A percentile compares a stretch with the other conserved stretches of the same genome.
phyloP scores from a whole-genome alignment of 2,888 invertebrate genomes.

The Iphiclides podalirius region DNA sequence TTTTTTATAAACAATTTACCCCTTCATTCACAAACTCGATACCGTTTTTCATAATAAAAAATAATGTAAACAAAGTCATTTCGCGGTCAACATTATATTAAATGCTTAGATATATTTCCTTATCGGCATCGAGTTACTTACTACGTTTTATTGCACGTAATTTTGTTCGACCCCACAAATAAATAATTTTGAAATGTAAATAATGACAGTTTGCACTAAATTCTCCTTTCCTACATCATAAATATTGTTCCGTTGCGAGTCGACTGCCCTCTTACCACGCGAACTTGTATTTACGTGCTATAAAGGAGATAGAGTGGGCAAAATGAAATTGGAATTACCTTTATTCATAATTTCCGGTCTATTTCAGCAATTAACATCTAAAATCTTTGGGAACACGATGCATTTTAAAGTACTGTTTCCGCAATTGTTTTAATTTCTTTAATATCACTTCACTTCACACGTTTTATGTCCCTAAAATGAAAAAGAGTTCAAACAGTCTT shows the following conservation, averaged over 20 bases:
- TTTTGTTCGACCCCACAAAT: background rate
- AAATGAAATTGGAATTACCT: slow-evolving; percentile 12
- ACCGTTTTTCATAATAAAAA: too few relatives aligned
- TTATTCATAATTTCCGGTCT: slow-evolving; percentile 11
- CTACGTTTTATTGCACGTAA: background rate
- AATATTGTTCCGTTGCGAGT: slow-evolving; percentile 21
- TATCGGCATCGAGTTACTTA: background rate
- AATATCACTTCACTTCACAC: too few relatives aligned
- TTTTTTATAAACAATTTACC: too few relatives aligned
- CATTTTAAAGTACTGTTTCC: slow-evolving; percentile 19
- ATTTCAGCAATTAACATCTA: too few relatives aligned
- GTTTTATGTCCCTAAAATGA: too few relatives aligned
- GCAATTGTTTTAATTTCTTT: slow-evolving; percentile 4
- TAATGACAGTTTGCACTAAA: slow-evolving; percentile 18
- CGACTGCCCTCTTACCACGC: slow-evolving; percentile 25
- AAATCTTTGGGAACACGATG: too few relatives aligned
- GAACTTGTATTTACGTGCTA: slow-evolving; percentile 27
- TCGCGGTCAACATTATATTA: too few relatives aligned
- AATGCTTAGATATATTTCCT: too few relatives aligned
- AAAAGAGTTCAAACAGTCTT: too few relatives aligned
- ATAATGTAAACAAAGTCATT: too few relatives aligned
- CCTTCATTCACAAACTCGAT: too few relatives aligned
- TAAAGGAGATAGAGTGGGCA: slow-evolving; percentile 17
- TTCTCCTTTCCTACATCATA: slow-evolving; percentile 10
- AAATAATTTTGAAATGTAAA: slow-evolving; percentile 16